These are phyloP conservation scores for Rallus limicola DNA, from an alignment of 2,113 vertebrate species.

Conservation along the genomic window DNA sequence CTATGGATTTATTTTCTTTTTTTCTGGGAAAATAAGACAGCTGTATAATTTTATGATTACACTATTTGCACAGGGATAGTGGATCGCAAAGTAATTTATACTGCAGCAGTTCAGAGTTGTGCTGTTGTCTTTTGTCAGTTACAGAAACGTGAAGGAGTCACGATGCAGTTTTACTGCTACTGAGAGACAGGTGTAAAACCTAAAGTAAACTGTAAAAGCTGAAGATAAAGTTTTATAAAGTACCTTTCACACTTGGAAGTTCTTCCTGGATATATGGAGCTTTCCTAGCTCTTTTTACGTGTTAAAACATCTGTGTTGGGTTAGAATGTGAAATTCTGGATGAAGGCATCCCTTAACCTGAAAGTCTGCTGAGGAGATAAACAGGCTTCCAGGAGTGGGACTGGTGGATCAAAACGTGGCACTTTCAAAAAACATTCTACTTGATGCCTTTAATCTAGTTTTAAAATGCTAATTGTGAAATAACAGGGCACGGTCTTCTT, in stretches of 20 bases:
- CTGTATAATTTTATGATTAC: slow-evolving; percentile 16
- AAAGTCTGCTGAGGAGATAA: not conserved
- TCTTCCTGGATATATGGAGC: not conserved
- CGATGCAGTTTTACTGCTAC: not conserved
- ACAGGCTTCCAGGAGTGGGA: not conserved
- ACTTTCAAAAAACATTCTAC: not conserved
- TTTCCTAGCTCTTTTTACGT: not conserved
- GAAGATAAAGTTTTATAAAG: slow-evolving; percentile 53
- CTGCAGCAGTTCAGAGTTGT: not conserved
- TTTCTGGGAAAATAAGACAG: not conserved
- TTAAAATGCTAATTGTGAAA: slow-evolving; percentile 48
- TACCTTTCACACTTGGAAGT: slow-evolving; percentile 10
- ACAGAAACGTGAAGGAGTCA: not conserved
- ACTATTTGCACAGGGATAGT: not conserved
- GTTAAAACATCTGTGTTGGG: slow-evolving; percentile 31
- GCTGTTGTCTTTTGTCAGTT: not conserved
- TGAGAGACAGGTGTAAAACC: slow-evolving; percentile 40
- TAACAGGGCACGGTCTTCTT: not conserved
- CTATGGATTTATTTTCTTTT: not conserved
- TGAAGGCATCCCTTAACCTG: not conserved
- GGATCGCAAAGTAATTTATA: not conserved
- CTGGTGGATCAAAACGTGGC: not conserved
- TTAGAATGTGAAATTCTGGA: slow-evolving; percentile 2
- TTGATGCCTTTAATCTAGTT: slow-evolving; percentile 38
- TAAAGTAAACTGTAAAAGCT: slow-evolving; percentile 42